Conservation (phyloP, 2,888 invertebrate genomes). For the Rotaria sp. region DNA sequence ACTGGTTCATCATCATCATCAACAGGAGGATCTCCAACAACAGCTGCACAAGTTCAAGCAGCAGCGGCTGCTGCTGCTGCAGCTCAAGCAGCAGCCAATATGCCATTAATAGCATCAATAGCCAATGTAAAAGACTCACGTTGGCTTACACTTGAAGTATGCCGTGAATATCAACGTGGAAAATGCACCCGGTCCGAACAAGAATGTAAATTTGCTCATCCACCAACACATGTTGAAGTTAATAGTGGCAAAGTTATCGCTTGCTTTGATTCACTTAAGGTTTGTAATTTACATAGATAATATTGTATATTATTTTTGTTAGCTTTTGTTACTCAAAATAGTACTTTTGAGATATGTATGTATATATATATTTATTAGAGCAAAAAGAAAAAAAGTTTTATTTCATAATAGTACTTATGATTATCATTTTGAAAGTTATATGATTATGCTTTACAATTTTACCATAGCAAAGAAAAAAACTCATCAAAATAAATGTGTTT, state of each 20-base stretch:
- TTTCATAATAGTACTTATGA: neutral
- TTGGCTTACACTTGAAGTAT: constrained; percentile 97
- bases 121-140: constrained; percentile 78
- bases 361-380: too few species aligned
- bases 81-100: neutral
- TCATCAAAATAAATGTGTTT: neutral
- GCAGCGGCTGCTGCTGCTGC: constrained; percentile 10
- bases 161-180: constrained; percentile 94
- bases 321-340: neutral
- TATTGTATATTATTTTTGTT: neutral
- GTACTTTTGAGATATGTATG: neutral
- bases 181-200: constrained; percentile 93
- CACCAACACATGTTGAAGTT: constrained; percentile 96
- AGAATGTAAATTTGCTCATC: constrained; percentile 99
- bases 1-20: neutral
- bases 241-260: constrained; percentile 99
- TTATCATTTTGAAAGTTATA: neutral
- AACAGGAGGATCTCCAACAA: neutral
- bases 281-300: constrained; percentile 58
- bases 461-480: neutral
- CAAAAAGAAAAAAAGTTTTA: neutral
- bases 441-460: neutral
- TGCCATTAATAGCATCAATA: constrained; percentile 12
- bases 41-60: neutral
- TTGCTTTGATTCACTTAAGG: constrained; percentile 99